phyloP scores from a whole-genome alignment of 2,113 vertebrate genomes.

The Plotosus lineatus region DNA sequence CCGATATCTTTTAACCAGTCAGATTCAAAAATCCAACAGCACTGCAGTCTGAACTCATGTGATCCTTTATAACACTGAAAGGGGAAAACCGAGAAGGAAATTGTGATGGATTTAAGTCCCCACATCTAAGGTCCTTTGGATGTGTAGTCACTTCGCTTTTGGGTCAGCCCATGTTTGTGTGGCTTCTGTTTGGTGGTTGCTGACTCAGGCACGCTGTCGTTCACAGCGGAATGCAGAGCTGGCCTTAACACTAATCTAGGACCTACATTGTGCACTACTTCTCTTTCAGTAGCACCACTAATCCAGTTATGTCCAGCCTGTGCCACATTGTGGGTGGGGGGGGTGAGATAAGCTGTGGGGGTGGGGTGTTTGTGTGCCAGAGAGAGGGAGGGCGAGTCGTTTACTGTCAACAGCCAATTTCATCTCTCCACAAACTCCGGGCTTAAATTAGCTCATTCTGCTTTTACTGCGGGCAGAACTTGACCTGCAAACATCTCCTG shows the following conservation, averaged over 20 bases:
- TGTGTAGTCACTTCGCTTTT: neutral
- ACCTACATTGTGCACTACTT: conserved; percentile 54
- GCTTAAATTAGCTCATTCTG: conserved; percentile 49
- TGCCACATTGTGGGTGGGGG: conserved; percentile 52
- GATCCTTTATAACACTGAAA: neutral
- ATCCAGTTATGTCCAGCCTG: conserved; percentile 62
- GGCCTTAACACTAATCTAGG: conserved; percentile 66
- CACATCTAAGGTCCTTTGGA: conserved; percentile 2
- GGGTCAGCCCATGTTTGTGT: neutral
- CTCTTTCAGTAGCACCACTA: conserved; percentile 65
- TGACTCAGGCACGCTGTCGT: conserved; percentile 61
- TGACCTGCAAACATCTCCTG: conserved; percentile 22
- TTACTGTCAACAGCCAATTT: conserved; percentile 65
- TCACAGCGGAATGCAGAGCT: conserved; percentile 52
- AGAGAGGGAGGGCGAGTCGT: conserved; percentile 23
- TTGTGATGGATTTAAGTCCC: conserved; percentile 10
- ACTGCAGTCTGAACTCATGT: neutral
- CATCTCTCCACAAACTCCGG: neutral
- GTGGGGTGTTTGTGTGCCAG: conserved; percentile 51
- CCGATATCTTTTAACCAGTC: neutral
- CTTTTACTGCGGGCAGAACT: conserved; percentile 36
- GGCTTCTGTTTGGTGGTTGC: conserved; percentile 56
- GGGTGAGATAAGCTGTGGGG: too few relatives aligned
- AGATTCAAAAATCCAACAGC: neutral
- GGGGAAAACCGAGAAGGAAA: neutral